Conservation (phyloP, 2,888 invertebrate genomes). For the Anticlea derivata region DNA sequence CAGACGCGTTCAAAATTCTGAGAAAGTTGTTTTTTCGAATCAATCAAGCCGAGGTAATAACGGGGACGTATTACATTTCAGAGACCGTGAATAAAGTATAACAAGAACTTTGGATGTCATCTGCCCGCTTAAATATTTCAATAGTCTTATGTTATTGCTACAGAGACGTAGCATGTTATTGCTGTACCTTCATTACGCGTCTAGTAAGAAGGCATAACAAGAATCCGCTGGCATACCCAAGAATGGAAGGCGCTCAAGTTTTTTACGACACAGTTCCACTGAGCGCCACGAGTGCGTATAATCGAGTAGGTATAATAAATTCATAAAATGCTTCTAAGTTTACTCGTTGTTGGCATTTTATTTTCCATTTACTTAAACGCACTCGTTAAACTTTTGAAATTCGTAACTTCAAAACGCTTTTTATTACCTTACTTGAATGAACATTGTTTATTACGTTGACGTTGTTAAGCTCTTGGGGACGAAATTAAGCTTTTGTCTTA, state of each 20-base stretch:
- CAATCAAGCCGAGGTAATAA: conserved; percentile 1
- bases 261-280: conserved; percentile 53
- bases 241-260: conserved; percentile 49
- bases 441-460: conserved; percentile 31
- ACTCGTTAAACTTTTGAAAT: conserved; percentile 37
- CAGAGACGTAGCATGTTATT: conserved; percentile 16
- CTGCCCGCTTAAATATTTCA: conserved; percentile 14
- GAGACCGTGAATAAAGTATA: conserved; percentile 9
- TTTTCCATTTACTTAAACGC: conserved; percentile 38
- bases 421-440: conserved; percentile 36
- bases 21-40: neutral
- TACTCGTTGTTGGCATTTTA: conserved; percentile 43
- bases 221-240: conserved; percentile 36
- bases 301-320: conserved; percentile 57
- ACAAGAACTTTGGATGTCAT: conserved; percentile 13
- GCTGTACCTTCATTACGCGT: conserved; percentile 25
- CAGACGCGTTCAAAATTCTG: neutral
- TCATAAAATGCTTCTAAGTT: conserved; percentile 49
- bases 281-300: conserved; percentile 52
- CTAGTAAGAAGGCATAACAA: conserved; percentile 26
- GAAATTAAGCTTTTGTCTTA: conserved; percentile 15
- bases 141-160: conserved; percentile 23
- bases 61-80: neutral
- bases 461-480: conserved; percentile 15
- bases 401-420: conserved; percentile 36